phyloP scores from a whole-genome alignment of 2,888 invertebrate genomes.

The Phortica magna region DNA sequence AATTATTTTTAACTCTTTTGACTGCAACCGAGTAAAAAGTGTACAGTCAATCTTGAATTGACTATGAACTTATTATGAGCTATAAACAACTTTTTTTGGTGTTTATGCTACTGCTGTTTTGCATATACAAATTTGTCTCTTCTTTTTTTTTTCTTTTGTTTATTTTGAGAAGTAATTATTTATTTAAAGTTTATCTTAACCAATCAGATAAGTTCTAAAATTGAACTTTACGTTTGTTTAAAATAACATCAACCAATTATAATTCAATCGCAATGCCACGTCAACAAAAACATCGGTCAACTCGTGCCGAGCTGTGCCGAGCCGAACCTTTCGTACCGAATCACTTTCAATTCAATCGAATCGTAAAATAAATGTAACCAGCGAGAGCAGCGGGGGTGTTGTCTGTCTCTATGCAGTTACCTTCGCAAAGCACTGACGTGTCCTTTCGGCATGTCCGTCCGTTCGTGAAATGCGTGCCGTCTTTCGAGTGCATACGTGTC shows the following conservation, averaged over 20 bases:
- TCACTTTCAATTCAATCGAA: not conserved
- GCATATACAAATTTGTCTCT: too few species aligned
- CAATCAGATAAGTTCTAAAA: too few species aligned
- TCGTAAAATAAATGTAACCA: not conserved
- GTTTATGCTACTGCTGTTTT: too few species aligned
- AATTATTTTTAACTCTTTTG: too few species aligned
- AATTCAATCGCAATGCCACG: not conserved
- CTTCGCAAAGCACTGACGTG: constrained; percentile 58
- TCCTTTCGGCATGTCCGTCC: constrained; percentile 51
- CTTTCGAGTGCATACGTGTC: constrained; percentile 33
- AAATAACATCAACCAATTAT: constrained; percentile 15
- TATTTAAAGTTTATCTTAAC: too few species aligned
- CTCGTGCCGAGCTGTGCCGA: not conserved
- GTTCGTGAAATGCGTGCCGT: not conserved
- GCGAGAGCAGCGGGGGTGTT: constrained; percentile 44
- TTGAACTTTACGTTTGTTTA: too few species aligned
- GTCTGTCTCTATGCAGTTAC: constrained; percentile 35
- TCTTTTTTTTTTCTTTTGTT: too few species aligned
- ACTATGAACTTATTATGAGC: too few species aligned
- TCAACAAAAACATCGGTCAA: not conserved
- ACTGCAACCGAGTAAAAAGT: too few species aligned
- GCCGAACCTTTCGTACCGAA: not conserved
- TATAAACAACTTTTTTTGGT: too few species aligned
- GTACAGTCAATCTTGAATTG: too few species aligned
- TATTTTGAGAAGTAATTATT: too few species aligned